A percentile compares a stretch with the other conserved stretches of the same genome.
phyloP scores from a whole-genome alignment of 2,888 invertebrate species.

The Bellardia pandia region DNA sequence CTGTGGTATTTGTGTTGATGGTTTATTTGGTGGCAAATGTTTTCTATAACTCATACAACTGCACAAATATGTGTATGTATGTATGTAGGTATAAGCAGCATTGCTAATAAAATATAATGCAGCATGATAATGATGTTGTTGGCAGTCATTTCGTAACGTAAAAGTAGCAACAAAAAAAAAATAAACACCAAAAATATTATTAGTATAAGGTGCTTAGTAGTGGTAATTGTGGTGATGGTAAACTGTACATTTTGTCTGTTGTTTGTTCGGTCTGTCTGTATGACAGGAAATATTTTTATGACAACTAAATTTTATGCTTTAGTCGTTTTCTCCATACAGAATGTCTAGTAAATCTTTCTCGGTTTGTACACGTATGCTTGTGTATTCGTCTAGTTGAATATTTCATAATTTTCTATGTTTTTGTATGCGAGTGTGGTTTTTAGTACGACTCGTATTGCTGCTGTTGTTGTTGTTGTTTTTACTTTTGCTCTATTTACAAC shows the following conservation, averaged over 20 bases:
- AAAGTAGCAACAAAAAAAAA: background rate
- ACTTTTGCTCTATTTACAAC: constrained; percentile 2
- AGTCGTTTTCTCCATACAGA: constrained; percentile 44
- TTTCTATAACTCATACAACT: background rate
- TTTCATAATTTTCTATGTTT: constrained; percentile 52
- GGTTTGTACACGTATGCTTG: constrained; percentile 6
- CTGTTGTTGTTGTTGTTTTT: constrained; percentile 4
- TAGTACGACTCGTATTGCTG: constrained; percentile 1
- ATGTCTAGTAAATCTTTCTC: constrained; percentile 16
- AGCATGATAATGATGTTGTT: constrained; percentile 16
- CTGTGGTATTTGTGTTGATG: constrained; percentile 41
- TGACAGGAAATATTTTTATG: constrained; percentile 66
- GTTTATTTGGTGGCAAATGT: constrained; percentile 20
- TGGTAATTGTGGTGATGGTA: constrained; percentile 3
- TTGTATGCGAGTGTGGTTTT: constrained; percentile 14
- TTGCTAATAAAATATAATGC: constrained; percentile 23
- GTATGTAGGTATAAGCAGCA: background rate
- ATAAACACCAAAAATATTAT: constrained; percentile 12
- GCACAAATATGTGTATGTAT: background rate
- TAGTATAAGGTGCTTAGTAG: constrained; percentile 20
- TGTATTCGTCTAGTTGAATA: constrained; percentile 48
- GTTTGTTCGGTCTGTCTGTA: constrained; percentile 1
- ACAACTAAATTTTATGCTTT: constrained; percentile 65
- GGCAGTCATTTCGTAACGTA: constrained; percentile 10
- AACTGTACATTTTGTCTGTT: background rate